Evolutionary conservation across 1,140 invertebrate genomes (phyloP), one percentile per base, ranked within the genome.

Genomic region (Dryas iulia): DNA sequence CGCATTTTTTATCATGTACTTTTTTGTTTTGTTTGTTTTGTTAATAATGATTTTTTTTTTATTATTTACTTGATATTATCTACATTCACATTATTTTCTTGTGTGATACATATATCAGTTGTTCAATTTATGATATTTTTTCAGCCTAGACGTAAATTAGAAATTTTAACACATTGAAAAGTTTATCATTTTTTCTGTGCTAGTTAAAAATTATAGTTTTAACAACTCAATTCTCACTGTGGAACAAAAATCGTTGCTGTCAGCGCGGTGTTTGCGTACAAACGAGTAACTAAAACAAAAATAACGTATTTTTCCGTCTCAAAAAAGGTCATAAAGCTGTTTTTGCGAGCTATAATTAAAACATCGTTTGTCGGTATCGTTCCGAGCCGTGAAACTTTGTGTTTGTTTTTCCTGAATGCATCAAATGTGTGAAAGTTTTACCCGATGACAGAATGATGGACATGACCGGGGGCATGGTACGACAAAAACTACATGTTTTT

Each of bases 381-480:
- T 65, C 33, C 59, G 31, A 66, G 64, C 66, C 60, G 57, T 56
- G 28, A 53, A 69, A 69, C 67, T 69, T 63, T 47, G 26, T 39
- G 25, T 65, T 63, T 59, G 59, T 68, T 72, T 71, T 71, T 71
- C 39, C 66, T 35, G 57, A 69, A 60, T 62, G 63, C 63, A 73
- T 66, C 67, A 73, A 73, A 73, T 66, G 71, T 69, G 71, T 63
- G 63, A 73, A 73, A 66, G 59, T 73, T 73, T 63, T 33, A 39
- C 53, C 62, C 53, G 71, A 73, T 62, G 66, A 66, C 71, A 66
- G 54, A 73, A 69, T 73, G 71, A 73, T 73, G 59, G 71, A 73
- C 71, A 63, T 63, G 39, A 53, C 47, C 57, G 26, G 24, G n/a
- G 53, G 25, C 35, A 52, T 12, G 11, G 59, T 59, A 7, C 12